Base-by-base conservation (phyloP, 2,888 invertebrate genomes). In the Chalcis sispes region DNA sequence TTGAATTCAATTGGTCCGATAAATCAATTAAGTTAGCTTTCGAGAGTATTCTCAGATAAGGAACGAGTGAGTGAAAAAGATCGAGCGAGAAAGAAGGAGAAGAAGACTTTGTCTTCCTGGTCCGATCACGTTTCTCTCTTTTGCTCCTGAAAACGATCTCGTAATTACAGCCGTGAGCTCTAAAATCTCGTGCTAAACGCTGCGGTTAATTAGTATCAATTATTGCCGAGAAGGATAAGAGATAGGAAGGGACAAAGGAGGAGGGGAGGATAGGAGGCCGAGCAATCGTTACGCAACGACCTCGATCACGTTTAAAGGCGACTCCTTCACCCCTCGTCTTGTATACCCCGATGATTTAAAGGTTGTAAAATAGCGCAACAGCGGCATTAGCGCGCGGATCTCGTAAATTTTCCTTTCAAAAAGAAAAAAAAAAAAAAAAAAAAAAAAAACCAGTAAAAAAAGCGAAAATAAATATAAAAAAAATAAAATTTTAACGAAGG, bases 161-260 rank as follows among this genome's bases (percentile, higher is more conserved):
- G 74, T 62, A 69, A 74, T 74, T 74, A 69, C 52, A 18, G 40
- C 20, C 13, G n/a, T n/a, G 40, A 36, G 48, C 58, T 70, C 65
- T 58, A 66, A 71, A 75, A 71, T 75, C 75, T 65, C 18, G 59
- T 10, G 75, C 59, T 71, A 71, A 75, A 71, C 75, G 62, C 40
- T 15, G 5, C 32, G 64, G 40, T 75, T 40, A 69, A 70, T 75
- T 75, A 75, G 75, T 58, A 50, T 54, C 62, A 74, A 74, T 74
- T 67, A 75, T 75, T 56, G 71, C 54, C 15, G 36, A 32, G 32
- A 36, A 1, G 29, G 25, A 1, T 40, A 54, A 48, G 20, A 52
- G n/a, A 46, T 15, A 5, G 61, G 42, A 29, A 29, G 52, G n/a
- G 7, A 46, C 25, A 1, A 1, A 32, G 46, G 5, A 40, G 42